Base-by-base conservation (phyloP, 2,113 vertebrate species). In the Regulus satrapa region DNA sequence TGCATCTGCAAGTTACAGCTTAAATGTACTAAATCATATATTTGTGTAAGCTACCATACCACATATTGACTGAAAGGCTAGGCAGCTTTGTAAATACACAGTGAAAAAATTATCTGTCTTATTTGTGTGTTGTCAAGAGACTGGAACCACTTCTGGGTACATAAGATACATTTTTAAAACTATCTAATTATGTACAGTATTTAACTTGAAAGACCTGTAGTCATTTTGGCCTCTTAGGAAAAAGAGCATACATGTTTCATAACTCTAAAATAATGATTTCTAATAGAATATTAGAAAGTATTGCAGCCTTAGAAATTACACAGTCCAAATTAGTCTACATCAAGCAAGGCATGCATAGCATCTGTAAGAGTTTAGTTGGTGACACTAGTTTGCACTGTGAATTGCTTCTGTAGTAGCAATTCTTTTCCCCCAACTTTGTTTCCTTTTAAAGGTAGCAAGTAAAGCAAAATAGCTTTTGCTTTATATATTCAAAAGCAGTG, bases 151-250 rank as follows among this genome's bases (percentile, higher is more conserved):
- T 96, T 92, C 92, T 97, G 88, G 88, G 85, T 89, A 96, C 94
- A 95, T 88, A 95, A 96, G 59, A 96, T 96, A 87, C 78, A 96
- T 96, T 96, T 96, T 94, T 90, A 32, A 96, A 93, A 85, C 63
- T 86, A 63, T 73, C 79, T 94, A 88, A 95, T 91, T 95, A 93
- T 34, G 71, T 92, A 88, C 36, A 85, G n/a, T 74, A 85, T 90
- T 95, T 96, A 93, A 96, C 64, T 94, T 77, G 85, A 96, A 95
- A 97, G 88, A 96, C 90, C 92, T 95, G 94, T 96, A 96, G 94
- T 68, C 94, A 90, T 96, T 93, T 92, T 38, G 75, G 82, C 79
- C 90, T 95, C 95, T 75, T 88, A 96, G 95, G 94, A 90, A 94
- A 97, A 94, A 93, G 43, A 92, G 26, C 72, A 94, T 97, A 61